Evolutionary conservation across 2,797 vertebrate genomes (phyloP), one percentile per base, ranked within the genome.

Genomic region (Syndactyla subalaris): DNA sequence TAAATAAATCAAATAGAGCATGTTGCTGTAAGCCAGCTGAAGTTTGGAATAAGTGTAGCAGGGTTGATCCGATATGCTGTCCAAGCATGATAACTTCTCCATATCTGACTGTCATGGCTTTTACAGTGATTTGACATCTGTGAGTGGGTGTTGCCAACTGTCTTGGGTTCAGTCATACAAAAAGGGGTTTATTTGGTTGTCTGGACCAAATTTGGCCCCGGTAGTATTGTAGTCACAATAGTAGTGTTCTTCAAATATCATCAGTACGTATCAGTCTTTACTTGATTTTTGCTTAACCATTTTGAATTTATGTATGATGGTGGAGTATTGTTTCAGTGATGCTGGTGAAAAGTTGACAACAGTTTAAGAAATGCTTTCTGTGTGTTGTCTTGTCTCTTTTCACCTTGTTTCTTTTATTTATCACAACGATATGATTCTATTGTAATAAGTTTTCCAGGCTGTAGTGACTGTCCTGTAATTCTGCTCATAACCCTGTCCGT

Each of bases 121-220:
- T 78, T 78, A 72, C 38, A 43, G 32, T 61, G 8, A 48, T 84
- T 57, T 80, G 23, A 34, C 4, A 6, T 27, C 14, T 0, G 0
- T 0, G 0, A 12, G 12, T 61, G 17, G 18, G 7, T 76, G 30
- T 36, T 68, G 48, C 46, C 39, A 81, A 1, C 18, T 58, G 6
- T 15, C n/a, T 54, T 78, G 55, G 43, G 19, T 54, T 84, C 54
- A 54, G 45, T 54, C 10, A 38, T 45, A 38, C 14, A 6, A 49
- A 46, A 49, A 65, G 34, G 32, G 14, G 12, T 77, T 89, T 72
- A 36, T 38, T 12, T 75, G 16, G 14, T 79, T 75, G 21, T 59
- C 7, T 59, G 1, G 2, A 67, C 57, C 34, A 41, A 46, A 70
- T 8, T 2, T 82, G 82, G 29, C 65, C 34, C 18, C 2, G 6